These are phyloP conservation scores for Pleuronectes platessa DNA, from an alignment of 2,113 vertebrate genomes.

Conservation along the genomic window DNA sequence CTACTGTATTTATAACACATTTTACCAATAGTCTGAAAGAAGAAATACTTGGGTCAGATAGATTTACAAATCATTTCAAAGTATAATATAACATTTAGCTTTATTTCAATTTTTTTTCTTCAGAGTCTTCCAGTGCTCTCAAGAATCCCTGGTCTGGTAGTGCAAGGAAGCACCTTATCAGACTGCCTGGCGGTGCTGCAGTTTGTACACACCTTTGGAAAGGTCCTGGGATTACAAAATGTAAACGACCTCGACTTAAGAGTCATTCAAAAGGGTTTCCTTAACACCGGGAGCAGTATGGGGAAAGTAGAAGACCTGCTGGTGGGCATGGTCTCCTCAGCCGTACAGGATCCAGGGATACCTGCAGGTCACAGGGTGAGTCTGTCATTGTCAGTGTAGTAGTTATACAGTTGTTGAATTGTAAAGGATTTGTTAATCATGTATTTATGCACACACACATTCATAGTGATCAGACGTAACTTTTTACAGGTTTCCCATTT, in stretches of 20 bases:
- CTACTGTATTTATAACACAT: not conserved
- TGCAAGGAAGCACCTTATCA: conserved; percentile 89
- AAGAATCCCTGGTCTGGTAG: conserved; percentile 89
- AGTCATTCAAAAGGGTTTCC: conserved; percentile 91
- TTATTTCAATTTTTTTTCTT: conserved; percentile 8
- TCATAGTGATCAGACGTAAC: not conserved
- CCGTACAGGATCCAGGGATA: conserved; percentile 92
- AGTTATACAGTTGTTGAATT: not conserved
- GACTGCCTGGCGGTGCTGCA: conserved; percentile 95
- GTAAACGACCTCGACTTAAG: conserved; percentile 86
- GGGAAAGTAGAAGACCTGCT: conserved; percentile 91
- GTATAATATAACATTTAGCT: no score
- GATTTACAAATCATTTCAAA: no score
- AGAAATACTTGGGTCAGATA: not conserved
- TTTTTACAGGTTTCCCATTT: not conserved
- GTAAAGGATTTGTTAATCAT: not conserved
- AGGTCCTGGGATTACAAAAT: conserved; percentile 91
- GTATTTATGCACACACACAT: not conserved
- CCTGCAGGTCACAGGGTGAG: conserved; percentile 92
- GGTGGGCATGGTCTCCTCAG: conserved; percentile 90
- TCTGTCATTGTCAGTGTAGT: not conserved
- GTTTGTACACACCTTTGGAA: conserved; percentile 94
- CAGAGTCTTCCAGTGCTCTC: conserved; percentile 91
- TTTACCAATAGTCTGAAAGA: not conserved
- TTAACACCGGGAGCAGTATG: conserved; percentile 88